A percentile compares a stretch with the other conserved stretches of the same genome.
These are phyloP conservation scores for Pseudolaguvia tuberculata DNA, from an alignment of 2,113 vertebrate genomes.

Conservation along the genomic window DNA sequence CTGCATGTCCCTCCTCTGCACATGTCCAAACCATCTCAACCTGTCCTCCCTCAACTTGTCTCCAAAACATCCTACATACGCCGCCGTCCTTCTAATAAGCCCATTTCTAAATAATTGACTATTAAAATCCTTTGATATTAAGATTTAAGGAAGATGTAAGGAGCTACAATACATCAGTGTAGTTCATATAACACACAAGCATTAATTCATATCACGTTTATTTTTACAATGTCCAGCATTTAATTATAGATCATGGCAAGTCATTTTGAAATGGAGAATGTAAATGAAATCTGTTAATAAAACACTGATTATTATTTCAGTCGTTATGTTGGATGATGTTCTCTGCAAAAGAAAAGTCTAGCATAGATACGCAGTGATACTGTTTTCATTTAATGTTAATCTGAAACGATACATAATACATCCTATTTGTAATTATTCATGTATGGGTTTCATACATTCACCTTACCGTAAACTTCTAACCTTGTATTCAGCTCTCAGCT, in stretches of 20 bases:
- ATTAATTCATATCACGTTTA: too few species aligned
- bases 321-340: background rate
- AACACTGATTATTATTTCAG: background rate
- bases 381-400: slow-evolving; percentile 12
- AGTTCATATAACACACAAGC: background rate
- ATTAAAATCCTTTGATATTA: too few species aligned
- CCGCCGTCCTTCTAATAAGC: too few species aligned
- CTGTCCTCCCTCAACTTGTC: too few species aligned
- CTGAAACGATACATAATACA: slow-evolving; percentile 9
- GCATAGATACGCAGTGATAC: background rate
- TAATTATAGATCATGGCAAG: too few species aligned
- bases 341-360: background rate
- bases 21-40: too few species aligned
- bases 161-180: background rate
- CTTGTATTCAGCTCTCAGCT: background rate
- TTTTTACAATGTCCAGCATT: too few species aligned
- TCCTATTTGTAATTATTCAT: background rate
- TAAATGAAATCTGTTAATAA: background rate
- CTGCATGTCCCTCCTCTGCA: too few species aligned
- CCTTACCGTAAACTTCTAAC: background rate
- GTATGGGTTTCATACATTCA: background rate
- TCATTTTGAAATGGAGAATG: too few species aligned
- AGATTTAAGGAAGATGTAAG: too few species aligned
- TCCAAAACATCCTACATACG: too few species aligned
- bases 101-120: too few species aligned